Percentiles rank a stretch among this genome's conserved stretches.
Conservation (phyloP, 1,140 invertebrate genomes). For the Drosophila micromelanica region DNA sequence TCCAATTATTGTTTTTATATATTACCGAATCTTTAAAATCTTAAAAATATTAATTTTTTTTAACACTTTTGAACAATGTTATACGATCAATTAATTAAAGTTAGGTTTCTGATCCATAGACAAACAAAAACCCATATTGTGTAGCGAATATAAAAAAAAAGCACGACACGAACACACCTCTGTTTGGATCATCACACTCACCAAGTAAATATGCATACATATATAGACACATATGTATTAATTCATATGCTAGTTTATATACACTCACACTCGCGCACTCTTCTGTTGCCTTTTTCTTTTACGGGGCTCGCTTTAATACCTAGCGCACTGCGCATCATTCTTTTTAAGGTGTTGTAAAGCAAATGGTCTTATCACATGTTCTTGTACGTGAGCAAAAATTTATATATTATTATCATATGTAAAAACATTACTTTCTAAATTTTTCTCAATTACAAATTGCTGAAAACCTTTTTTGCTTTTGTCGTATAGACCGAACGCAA, state of each 20-base stretch:
- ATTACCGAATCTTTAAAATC: background rate
- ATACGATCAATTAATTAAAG: background rate
- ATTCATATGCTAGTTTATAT: conserved; percentile 40
- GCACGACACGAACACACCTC: conserved; percentile 49
- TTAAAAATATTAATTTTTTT: background rate
- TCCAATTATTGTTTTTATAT: background rate
- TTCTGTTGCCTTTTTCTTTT: conserved; percentile 45
- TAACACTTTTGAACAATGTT: background rate
- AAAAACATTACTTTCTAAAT: conserved; percentile 12
- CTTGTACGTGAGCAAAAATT: conserved; percentile 3
- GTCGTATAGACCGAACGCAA: conserved; percentile 39
- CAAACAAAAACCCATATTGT: conserved; percentile 20
- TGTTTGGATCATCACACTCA: conserved; percentile 52
- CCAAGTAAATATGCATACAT: conserved; percentile 44
- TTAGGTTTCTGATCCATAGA: conserved; percentile 12
- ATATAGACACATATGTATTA: conserved; percentile 31
- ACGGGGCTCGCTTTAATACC: conserved; percentile 33
- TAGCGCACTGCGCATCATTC: conserved; percentile 42
- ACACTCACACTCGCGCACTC: conserved; percentile 45
- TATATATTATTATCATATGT: conserved; percentile 8
- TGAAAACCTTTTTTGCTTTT: conserved; percentile 31
- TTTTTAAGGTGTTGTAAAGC: conserved; percentile 16
- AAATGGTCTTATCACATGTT: conserved; percentile 4
- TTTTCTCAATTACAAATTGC: conserved; percentile 6
- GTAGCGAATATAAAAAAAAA: conserved; percentile 41